Evolutionary conservation across 2,113 vertebrate species (phyloP).

Genomic region (Halichoeres trimaculatus): DNA sequence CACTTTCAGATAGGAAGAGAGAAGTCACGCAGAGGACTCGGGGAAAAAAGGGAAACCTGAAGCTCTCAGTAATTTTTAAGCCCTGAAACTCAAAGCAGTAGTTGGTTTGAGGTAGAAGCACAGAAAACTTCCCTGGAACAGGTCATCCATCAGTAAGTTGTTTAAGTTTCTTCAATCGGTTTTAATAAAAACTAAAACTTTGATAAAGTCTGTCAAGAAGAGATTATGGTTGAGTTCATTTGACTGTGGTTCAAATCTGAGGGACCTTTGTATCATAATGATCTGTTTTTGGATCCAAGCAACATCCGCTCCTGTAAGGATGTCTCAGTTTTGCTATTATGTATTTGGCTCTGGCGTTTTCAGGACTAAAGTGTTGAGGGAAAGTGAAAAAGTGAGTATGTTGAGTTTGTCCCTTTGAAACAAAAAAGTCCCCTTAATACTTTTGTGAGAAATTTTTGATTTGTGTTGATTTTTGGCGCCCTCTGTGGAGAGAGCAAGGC

Average conservation of each 20-base stretch:
- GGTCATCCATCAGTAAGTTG: background rate
- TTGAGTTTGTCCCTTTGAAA: background rate
- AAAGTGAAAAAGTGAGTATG: background rate
- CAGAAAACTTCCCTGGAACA: background rate
- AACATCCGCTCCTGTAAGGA: background rate
- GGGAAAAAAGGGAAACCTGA: background rate
- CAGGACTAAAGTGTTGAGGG: background rate
- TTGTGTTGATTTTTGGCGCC: no score
- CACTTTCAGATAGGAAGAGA: background rate
- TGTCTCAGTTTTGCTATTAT: background rate
- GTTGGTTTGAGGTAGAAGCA: background rate
- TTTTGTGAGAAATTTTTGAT: no score
- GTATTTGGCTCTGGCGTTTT: background rate
- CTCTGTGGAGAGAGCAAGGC: no score
- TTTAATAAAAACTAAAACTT: background rate
- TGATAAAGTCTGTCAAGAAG: no score
- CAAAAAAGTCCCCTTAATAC: no score
- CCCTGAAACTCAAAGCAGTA: conserved; percentile 2
- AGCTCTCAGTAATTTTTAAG: background rate
- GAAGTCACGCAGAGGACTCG: background rate
- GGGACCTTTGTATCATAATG: background rate
- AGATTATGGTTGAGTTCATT: no score
- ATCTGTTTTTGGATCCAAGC: background rate
- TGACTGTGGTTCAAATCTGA: background rate
- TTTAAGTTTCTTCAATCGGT: background rate